A percentile compares a stretch with the other conserved stretches of the same genome.
Conservation (phyloP, 2,888 invertebrate species). For the Mechanitis messenoides region DNA sequence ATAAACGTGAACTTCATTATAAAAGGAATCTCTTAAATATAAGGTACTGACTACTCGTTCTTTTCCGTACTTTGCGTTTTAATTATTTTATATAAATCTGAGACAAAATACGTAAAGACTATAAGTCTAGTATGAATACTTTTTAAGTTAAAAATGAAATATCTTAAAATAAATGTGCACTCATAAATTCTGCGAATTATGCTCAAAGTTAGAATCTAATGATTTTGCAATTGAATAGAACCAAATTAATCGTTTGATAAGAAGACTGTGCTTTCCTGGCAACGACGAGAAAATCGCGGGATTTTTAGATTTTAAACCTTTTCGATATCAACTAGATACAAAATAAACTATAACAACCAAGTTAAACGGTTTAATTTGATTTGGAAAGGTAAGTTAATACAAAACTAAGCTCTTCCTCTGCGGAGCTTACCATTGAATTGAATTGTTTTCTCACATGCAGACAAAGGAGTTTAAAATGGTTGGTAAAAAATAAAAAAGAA, state of each 20-base stretch:
- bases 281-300: slow-evolving; percentile 8
- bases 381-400: slow-evolving; percentile 49
- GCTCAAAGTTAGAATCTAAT: slow-evolving; percentile 11
- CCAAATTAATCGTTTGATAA: slow-evolving; percentile 34
- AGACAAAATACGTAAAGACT: too few species aligned
- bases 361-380: slow-evolving; percentile 24
- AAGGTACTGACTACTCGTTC: too few species aligned
- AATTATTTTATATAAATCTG: too few species aligned
- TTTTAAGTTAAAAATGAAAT: too few species aligned
- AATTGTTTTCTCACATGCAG: slow-evolving; percentile 63
- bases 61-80: too few species aligned
- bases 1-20: background rate
- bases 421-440: slow-evolving; percentile 64
- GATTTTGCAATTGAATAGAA: slow-evolving; percentile 36
- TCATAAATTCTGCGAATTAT: too few species aligned
- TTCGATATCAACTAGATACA: slow-evolving; percentile 1
- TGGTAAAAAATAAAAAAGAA: slow-evolving; percentile 1
- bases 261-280: background rate
- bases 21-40: too few species aligned
- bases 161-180: too few species aligned
- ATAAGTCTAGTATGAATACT: too few species aligned
- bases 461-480: slow-evolving; percentile 36
- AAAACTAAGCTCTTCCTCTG: slow-evolving; percentile 58
- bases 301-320: slow-evolving; percentile 12
- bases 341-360: slow-evolving; percentile 9